Base-by-base conservation (phyloP, 2,888 invertebrate species). In the Hanleya hanleyi region DNA sequence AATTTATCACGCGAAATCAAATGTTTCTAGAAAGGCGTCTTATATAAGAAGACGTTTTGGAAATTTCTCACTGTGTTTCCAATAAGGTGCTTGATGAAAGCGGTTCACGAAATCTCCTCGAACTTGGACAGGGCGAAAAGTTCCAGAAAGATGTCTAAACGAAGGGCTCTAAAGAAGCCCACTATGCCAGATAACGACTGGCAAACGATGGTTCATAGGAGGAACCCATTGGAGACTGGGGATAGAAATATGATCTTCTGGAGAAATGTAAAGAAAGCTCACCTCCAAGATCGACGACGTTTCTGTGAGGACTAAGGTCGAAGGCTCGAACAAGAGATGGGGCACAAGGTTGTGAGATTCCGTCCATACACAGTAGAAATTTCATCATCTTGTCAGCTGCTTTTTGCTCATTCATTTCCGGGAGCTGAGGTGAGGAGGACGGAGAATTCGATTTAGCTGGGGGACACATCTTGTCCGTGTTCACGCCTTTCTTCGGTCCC, bases 271-370 rank as follows among this genome's bases (percentile, higher is more conserved):
- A 41, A 41, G 18, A 22, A 9, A 18, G 57, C 74, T 18, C 77
- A 86, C 86, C 86, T 75, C 86, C 86, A 18, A 86, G 78, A 71
- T 86, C 86, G 26, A 82, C 79, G 6, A 80, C 81, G 12, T 77
- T 80, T 49, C 79, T 76, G 74, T 83, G 84, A 18, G 73, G 76
- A n/a, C 73, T 79, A 38, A 86, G 82, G 71, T 86, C 85, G 71
- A 85, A 83, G 0, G 84, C 82, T 38, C 68, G 73, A 33, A 81
- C 75, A 1, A 84, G 71, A n/a, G 71, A 77, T 1, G 77, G 77
- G 0, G 84, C 78, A 47, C 82, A 82, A 4, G 77, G 69, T 2
- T 73, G 76, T 0, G 84, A 80, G 41, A 85, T 76, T 22, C 83
- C 81, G 37, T 85, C 83, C 82, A 84, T 85, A 1, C 79, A 74